These are phyloP conservation scores for Capitulum mitella DNA, from an alignment of 2,888 invertebrate genomes.

Conservation along the genomic window DNA sequence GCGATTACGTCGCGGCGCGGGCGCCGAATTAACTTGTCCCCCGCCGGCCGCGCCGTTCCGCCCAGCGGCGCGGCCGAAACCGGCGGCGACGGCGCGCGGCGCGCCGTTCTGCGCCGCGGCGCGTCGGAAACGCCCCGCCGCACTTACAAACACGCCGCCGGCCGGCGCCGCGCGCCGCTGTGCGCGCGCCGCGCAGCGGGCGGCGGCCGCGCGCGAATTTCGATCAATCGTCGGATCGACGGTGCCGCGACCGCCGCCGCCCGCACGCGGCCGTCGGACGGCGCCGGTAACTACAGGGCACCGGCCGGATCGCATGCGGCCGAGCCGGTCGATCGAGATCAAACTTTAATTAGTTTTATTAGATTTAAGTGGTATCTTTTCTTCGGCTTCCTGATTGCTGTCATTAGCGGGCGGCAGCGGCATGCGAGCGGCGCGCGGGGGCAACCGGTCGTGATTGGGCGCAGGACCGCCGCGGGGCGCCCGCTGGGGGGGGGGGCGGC, in stretches of 20 bases:
- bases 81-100: constrained; percentile 9
- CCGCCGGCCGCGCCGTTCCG: background rate
- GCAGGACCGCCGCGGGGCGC: no score
- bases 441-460: background rate
- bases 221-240: background rate
- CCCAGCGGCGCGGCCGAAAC: background rate
- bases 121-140: background rate
- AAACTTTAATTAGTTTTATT: constrained; percentile 22
- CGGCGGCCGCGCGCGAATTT: background rate
- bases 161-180: background rate
- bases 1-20: background rate
- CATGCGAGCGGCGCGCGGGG: background rate
- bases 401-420: background rate
- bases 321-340: background rate
- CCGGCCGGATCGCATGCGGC: background rate
- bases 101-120: constrained; percentile 13
- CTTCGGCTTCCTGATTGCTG: constrained; percentile 19
- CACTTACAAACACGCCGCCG: background rate
- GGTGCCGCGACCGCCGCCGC: background rate
- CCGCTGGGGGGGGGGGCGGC: no score
- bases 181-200: background rate
- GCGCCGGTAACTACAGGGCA: background rate
- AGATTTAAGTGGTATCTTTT: constrained; percentile 22
- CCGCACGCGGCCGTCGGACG: no score
- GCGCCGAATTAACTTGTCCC: constrained; percentile 4